Base-by-base conservation (phyloP, 2,888 invertebrate genomes). In the Amorpha juglandis region DNA sequence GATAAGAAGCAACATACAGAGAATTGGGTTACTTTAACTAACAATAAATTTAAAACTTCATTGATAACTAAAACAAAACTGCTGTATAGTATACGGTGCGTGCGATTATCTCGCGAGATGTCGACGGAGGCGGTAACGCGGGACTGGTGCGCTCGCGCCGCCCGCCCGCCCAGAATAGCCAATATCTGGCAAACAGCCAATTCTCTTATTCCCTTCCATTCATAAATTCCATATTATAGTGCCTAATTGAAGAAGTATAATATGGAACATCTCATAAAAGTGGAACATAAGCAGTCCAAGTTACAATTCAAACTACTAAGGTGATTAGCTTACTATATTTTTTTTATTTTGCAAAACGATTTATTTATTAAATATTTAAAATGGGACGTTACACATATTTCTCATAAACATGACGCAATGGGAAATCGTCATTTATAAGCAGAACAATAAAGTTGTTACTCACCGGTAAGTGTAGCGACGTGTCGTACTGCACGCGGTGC, bases 381-480 rank as follows among this genome's bases (percentile, higher is more conserved):
- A 27, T 27, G 27, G 4, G 2, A 38, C n/a, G 42, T 42, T 35
- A 2, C 35, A 53, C 8, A 53, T 35, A 1, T n/a, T 33, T 33
- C 50, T 19, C 19, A 9, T 50, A 19, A 19, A 38, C 9, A 38
- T 55, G 12, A 19, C 11, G 42, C 0, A 58, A 19, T 38, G 19
- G 21, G 19, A 58, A 42, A 38, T 16, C 38, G 19, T 12, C 19
- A 19, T 42, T 19, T 38, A 19, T 19, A 38, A 16, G 27, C 19
- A n/a, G 16, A 50, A 50, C 55, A 35, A 27, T 27, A 33, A 53
- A 1, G 8, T 35, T 16, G 42, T 63, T 67, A 79, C 92, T 92
- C 78, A 96, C 96, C 96, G 87, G 96, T 96, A 79, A 96, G 93
- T 79, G 96, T 96, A 84, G 94, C 95, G 83, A 95, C 95, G 94